Conservation (phyloP, 2,113 vertebrate genomes). For the Aythya baeri region DNA sequence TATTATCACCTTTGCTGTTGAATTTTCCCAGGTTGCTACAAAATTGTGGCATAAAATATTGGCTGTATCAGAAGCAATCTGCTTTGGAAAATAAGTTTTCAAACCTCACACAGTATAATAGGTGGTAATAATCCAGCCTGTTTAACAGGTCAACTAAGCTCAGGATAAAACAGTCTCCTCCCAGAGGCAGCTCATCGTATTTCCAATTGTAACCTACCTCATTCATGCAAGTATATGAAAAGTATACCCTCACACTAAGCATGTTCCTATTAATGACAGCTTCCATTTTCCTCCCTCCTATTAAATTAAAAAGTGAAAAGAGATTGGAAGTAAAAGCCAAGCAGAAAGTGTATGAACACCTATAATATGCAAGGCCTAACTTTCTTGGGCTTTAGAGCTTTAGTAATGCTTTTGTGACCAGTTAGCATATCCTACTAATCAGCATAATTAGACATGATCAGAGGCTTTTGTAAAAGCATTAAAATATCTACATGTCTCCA, state of each 20-base stretch:
- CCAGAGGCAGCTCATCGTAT: not conserved
- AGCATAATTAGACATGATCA: not conserved
- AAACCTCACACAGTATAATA: not conserved
- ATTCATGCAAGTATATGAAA: not conserved
- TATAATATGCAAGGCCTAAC: not conserved
- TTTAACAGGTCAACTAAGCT: not conserved
- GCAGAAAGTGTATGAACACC: not conserved
- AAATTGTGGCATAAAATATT: not conserved
- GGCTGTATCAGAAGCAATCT: not conserved
- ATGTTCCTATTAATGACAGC: not conserved
- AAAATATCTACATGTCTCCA: not conserved
- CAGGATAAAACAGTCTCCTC: not conserved
- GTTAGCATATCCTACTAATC: not conserved
- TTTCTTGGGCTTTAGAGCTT: constrained; percentile 9
- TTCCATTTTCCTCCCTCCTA: not conserved
- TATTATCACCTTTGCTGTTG: not conserved
- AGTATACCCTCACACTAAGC: not conserved
- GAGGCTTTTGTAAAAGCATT: not conserved
- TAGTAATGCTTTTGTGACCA: constrained; percentile 25
- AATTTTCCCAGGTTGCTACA: not conserved
- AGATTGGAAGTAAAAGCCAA: not conserved
- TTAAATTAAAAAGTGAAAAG: constrained; percentile 33
- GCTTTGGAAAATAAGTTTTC: not conserved
- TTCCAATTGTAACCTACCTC: not conserved
- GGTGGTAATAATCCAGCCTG: not conserved